phyloP scores from a whole-genome alignment of 2,888 invertebrate genomes.

The Lepidochitona cinerea region DNA sequence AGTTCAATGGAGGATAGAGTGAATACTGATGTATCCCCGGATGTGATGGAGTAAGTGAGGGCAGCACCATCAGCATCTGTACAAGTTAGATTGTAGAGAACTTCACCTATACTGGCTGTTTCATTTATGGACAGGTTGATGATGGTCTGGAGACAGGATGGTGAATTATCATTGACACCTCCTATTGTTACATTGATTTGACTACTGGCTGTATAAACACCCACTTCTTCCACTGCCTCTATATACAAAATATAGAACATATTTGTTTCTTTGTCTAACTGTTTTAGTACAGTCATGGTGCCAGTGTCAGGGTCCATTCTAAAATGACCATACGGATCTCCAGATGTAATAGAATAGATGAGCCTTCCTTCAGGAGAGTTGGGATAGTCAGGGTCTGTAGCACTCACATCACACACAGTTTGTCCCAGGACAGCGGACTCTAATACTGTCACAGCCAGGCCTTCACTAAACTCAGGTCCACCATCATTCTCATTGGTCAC shows the following conservation, averaged over 20 bases:
- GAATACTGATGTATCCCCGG: conserved; percentile 36
- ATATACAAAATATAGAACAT: conserved; percentile 13
- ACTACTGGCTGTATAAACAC: conserved; percentile 30
- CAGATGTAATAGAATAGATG: conserved; percentile 40
- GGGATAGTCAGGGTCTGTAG: conserved; percentile 43
- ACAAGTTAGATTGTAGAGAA: conserved; percentile 24
- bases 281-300: conserved; percentile 3
- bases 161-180: conserved; percentile 39
- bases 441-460: conserved; percentile 24
- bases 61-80: conserved; percentile 16
- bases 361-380: conserved; percentile 37
- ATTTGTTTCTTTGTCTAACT: conserved; percentile 15
- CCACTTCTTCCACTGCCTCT: conserved; percentile 33
- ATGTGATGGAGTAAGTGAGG: conserved; percentile 27
- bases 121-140: conserved; percentile 37
- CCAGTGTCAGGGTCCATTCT: conserved; percentile 26
- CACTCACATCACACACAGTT: conserved; percentile 32
- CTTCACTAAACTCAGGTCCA: conserved; percentile 35
- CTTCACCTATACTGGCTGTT: conserved; percentile 19
- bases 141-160: conserved; percentile 33
- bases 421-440: conserved; percentile 17
- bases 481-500: conserved; percentile 50
- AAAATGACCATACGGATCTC: conserved; percentile 41
- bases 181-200: conserved; percentile 30
- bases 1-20: conserved; percentile 26